A percentile compares a stretch with the other conserved stretches of the same genome.
Conservation (phyloP, 2,888 invertebrate species). For the Mongoloraphidia duomilia region DNA sequence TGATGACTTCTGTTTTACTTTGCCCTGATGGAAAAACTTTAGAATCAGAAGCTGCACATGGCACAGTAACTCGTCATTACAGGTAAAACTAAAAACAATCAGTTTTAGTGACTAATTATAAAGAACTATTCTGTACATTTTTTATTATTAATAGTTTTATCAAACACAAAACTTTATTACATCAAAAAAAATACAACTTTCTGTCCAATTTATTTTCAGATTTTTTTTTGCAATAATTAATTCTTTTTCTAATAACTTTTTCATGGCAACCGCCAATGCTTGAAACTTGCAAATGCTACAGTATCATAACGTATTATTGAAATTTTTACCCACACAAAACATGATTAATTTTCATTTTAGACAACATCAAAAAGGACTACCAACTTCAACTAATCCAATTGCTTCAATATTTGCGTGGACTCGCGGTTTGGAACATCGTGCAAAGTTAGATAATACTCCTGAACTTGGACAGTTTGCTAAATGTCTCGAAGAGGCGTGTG, state of each 20-base stretch:
- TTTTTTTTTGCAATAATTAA: no score
- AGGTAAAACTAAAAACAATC: constrained; percentile 27
- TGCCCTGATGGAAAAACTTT: constrained; percentile 81
- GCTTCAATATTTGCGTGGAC: constrained; percentile 91
- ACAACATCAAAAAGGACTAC: constrained; percentile 71
- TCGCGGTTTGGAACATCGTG: constrained; percentile 67
- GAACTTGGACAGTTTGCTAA: constrained; percentile 57
- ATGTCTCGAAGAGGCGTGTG: constrained; percentile 65
- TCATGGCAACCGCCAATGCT: no score
- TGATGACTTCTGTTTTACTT: constrained; percentile 84
- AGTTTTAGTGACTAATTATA: background rate
- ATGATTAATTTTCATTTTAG: constrained; percentile 37
- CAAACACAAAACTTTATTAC: no score
- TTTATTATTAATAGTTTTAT: no score
- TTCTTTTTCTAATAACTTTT: no score
- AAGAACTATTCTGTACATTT: background rate
- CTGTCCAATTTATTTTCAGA: no score
- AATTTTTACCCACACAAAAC: no score
- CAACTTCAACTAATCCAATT: constrained; percentile 81
- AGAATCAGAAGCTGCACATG: constrained; percentile 85
- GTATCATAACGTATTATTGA: no score
- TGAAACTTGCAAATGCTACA: no score
- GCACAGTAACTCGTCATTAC: constrained; percentile 81
- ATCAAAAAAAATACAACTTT: no score
- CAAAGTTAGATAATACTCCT: constrained; percentile 62